Evolutionary conservation across 1,140 invertebrate species (phyloP), one percentile per base, ranked within the genome.

Genomic region (Thalassaphorura encarpata): DNA sequence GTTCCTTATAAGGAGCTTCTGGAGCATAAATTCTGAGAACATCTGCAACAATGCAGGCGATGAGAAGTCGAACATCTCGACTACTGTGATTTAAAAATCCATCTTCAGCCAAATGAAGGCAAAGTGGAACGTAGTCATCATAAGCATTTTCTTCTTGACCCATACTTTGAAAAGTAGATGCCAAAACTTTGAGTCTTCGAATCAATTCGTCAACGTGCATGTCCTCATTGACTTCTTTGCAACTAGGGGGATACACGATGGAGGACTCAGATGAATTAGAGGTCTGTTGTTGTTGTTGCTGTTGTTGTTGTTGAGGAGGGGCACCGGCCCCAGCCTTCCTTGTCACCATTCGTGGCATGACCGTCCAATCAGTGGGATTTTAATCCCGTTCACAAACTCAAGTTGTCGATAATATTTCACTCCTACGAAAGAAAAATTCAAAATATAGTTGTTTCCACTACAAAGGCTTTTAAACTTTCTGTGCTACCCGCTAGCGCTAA

Each of bases 11-110:
- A 0, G 94, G 94, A 55, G 93, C 92, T 71, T 97, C 93, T n/a
- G 94, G 93, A 8, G 93, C 93, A 75, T 95, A 97, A n/a, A 98
- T 89, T 58, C 94, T 75, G 36, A 98, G 79, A 23, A 98, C 89
- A 75, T 98, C 94, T 26, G 94, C 94, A 66, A 98, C 91, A 69
- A 93, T 97, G 71, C 94, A 98, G 0, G 93, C 93, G 62, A 96
- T 89, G 3, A 97, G 73, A 43, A 98, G 73, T 68, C 95, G 87
- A 0, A 98, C 92, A 76, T 98, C 94, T 67, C 87, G 83, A 56
- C 87, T 94, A 31, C 77, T 77, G 73, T 98, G 90, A 55, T 85
- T 82, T 58, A 97, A 75, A 70, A 95, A 97, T 68, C 84, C 85
- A 56, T 97, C 92, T 67, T 93, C 87, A 1, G 90, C 91, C 48